phyloP scores from a whole-genome alignment of 2,888 invertebrate species.

The Hypena proboscidalis region DNA sequence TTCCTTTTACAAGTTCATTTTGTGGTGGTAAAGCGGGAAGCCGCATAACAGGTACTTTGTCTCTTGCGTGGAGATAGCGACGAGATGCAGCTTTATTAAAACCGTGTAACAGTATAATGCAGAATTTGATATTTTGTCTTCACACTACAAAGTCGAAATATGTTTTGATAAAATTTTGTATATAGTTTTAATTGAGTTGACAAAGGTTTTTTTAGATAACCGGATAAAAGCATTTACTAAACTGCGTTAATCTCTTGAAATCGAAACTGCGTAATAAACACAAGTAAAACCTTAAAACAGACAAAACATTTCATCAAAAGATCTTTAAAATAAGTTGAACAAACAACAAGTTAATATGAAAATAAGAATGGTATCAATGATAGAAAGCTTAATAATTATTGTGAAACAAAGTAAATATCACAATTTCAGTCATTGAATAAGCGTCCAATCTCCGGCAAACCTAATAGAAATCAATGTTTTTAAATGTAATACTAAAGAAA shows the following conservation, averaged over 20 bases:
- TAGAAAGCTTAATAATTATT: too few relatives aligned
- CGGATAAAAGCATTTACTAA: too few relatives aligned
- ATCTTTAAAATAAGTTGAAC: too few relatives aligned
- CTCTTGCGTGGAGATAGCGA: neutral
- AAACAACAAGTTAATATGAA: too few relatives aligned
- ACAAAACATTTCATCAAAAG: too few relatives aligned
- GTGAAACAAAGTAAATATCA: neutral
- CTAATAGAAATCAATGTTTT: neutral
- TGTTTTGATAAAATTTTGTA: too few relatives aligned
- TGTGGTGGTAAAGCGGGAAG: neutral
- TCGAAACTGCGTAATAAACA: too few relatives aligned
- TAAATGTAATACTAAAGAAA: neutral
- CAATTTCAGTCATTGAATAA: neutral
- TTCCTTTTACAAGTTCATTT: neutral
- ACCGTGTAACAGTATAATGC: neutral
- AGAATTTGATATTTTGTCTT: neutral
- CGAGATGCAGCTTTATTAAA: neutral
- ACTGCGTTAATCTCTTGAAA: too few relatives aligned
- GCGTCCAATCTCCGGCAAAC: neutral
- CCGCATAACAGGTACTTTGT: neutral
- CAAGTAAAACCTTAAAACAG: too few relatives aligned
- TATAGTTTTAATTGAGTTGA: too few relatives aligned
- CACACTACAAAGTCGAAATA: neutral
- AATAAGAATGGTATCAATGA: too few relatives aligned
- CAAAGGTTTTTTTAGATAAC: too few relatives aligned